These are phyloP conservation scores for Chesias legatella DNA, from an alignment of 2,888 invertebrate species.

Conservation along the genomic window DNA sequence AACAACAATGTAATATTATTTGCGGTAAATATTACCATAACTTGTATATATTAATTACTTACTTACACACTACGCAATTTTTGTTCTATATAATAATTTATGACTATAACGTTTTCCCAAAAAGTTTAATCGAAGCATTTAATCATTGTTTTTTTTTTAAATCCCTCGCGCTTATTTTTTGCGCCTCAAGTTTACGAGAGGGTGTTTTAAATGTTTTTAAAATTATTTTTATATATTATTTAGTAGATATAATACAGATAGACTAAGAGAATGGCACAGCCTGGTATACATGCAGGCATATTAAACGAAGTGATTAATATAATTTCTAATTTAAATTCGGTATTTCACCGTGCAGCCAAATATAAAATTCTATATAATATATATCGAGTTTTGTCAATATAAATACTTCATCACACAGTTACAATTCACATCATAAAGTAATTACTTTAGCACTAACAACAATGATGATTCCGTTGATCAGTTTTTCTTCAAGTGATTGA, in stretches of 20 bases:
- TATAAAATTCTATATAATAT: slow-evolving; percentile 38
- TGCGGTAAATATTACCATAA: slow-evolving; percentile 30
- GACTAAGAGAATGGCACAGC: slow-evolving; percentile 60
- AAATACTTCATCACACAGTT: slow-evolving; percentile 2
- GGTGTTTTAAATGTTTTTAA: slow-evolving; percentile 26
- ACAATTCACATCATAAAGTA: too few relatives aligned
- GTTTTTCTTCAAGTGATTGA: too few relatives aligned
- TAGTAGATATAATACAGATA: slow-evolving; percentile 46
- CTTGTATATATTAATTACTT: slow-evolving; percentile 30
- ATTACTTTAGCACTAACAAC: too few relatives aligned
- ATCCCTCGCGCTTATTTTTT: slow-evolving; percentile 32
- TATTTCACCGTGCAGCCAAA: slow-evolving; percentile 70
- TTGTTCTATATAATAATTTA: slow-evolving; percentile 34
- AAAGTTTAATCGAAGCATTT: slow-evolving; percentile 46
- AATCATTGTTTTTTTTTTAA: slow-evolving; percentile 45
- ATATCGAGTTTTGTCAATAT: slow-evolving; percentile 13
- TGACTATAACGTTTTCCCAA: slow-evolving; percentile 31
- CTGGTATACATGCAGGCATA: slow-evolving; percentile 36
- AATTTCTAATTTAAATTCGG: slow-evolving; percentile 46
- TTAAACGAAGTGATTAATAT: slow-evolving; percentile 17
- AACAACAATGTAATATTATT: slow-evolving; percentile 10
- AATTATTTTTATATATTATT: slow-evolving; percentile 33
- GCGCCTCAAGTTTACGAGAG: slow-evolving; percentile 27
- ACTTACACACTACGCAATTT: slow-evolving; percentile 49
- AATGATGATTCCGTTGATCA: too few relatives aligned